Base-by-base conservation (phyloP, 2,797 vertebrate species). In the Galago senegalensis region DNA sequence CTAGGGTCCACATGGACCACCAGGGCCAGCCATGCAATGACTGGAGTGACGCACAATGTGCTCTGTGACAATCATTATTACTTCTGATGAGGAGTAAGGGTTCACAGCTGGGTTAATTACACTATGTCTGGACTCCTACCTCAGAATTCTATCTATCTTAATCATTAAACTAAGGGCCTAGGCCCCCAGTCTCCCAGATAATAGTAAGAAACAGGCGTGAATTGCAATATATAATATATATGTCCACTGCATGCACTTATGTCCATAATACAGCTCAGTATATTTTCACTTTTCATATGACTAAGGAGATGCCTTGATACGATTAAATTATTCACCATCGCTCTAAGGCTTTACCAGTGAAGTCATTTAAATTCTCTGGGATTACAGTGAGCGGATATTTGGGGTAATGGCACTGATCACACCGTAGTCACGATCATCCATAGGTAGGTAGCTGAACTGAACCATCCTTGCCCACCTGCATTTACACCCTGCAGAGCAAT, bases 301-400 rank as follows among this genome's bases (percentile, higher is more conserved):
- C 76, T 70, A 37, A 88, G 87, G 56, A 88, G 7, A 46, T 25
- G 70, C 4, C 23, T 81, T 95, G 43, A 49, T 86, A 37, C 72
- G 13, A 58, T 95, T 92, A 96, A 92, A 87, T 87, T 88, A 92
- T 90, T 96, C 58, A 82, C 56, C 40, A 65, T 31, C 46, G n/a
- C 20, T 77, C 14, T 87, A 81, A 89, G 25, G 93, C 43, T 89
- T 29, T 58, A 49, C 63, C 85, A 58, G 82, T 92, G 80, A 96
- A 98, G 53, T 85, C 90, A 96, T 79, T 98, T 94, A 92, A 87
- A 93, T 97, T 96, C 91, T 95, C 84, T 4, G 93, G 23, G 92
- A 97, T 97, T 97, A 98, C 76, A 97, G 98, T 98, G 95, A 98
- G 97, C 89, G 1, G 72, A 80, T 76, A 77, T 96, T 89, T 83